phyloP scores from a whole-genome alignment of 2,113 vertebrate species.

The Crotalus helleri region DNA sequence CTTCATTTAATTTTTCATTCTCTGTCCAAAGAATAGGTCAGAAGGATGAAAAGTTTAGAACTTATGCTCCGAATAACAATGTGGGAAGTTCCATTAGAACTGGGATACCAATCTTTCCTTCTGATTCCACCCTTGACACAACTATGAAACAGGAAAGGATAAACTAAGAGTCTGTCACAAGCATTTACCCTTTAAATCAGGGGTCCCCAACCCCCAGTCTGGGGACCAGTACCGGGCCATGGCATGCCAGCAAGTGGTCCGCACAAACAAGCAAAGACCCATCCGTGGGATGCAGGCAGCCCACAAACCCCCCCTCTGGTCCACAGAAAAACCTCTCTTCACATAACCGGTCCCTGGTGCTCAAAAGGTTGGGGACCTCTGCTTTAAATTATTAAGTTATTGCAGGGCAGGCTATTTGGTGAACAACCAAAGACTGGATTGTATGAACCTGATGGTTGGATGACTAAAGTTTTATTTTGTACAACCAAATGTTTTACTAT shows the following conservation, averaged over 20 bases:
- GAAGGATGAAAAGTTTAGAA: neutral
- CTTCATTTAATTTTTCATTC: neutral
- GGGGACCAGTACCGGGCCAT: too few relatives aligned
- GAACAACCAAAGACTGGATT: neutral
- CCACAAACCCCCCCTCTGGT: too few relatives aligned
- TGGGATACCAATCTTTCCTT: neutral
- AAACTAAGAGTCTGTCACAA: neutral
- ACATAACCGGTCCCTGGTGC: too few relatives aligned
- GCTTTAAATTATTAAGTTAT: too few relatives aligned
- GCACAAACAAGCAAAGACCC: too few relatives aligned
- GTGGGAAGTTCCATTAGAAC: neutral
- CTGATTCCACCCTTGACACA: neutral
- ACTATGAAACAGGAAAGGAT: neutral
- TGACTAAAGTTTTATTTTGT: neutral
- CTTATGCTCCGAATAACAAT: neutral
- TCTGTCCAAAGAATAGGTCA: neutral
- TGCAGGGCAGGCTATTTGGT: neutral
- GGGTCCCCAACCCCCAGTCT: too few relatives aligned
- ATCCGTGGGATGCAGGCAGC: too few relatives aligned
- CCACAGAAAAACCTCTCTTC: too few relatives aligned
- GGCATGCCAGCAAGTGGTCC: too few relatives aligned
- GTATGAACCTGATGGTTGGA: neutral
- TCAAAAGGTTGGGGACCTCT: too few relatives aligned
- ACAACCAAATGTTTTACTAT: neutral
- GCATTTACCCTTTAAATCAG: neutral